These are phyloP conservation scores for Rhinopomastus cyanomelas DNA, from an alignment of 2,113 vertebrate species.

Conservation along the genomic window DNA sequence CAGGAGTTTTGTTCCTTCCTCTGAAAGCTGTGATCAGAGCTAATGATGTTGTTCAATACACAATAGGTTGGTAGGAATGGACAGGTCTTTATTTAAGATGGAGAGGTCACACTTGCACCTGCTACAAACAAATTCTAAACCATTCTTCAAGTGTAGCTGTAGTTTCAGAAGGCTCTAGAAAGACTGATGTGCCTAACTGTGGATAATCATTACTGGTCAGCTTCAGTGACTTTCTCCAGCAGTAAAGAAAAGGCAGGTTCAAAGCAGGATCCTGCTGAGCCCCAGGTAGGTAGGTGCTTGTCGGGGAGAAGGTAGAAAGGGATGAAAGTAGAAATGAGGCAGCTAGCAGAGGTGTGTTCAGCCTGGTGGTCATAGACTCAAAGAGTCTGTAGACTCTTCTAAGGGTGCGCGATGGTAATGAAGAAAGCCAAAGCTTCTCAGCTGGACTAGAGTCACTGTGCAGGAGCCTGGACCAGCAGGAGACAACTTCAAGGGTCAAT, in stretches of 20 bases:
- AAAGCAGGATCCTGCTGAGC: conserved; percentile 36
- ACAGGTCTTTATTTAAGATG: conserved; percentile 51
- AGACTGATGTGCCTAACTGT: conserved; percentile 64
- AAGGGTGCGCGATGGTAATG: not conserved
- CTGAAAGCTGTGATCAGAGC: conserved; percentile 58
- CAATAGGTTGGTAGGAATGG: conserved; percentile 5
- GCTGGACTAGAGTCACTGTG: accelerated
- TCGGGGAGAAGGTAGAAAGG: not conserved
- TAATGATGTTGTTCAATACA: conserved; percentile 43
- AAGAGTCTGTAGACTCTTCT: not conserved
- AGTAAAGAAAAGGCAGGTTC: conserved; percentile 21
- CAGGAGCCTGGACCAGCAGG: not conserved
- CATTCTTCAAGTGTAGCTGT: conserved; percentile 65
- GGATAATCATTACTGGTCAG: conserved; percentile 61
- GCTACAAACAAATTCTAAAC: conserved; percentile 62
- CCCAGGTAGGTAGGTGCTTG: not conserved
- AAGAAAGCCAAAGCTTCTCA: not conserved
- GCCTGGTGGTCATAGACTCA: not conserved
- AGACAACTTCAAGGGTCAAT: not conserved
- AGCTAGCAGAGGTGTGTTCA: not conserved
- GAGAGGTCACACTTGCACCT: conserved; percentile 74
- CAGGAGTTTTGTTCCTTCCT: not conserved
- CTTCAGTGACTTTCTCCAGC: conserved; percentile 44
- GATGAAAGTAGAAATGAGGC: not conserved
- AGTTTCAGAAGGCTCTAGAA: conserved; percentile 63